phyloP scores from a whole-genome alignment of 2,888 invertebrate genomes.

The Polia nebulosa region DNA sequence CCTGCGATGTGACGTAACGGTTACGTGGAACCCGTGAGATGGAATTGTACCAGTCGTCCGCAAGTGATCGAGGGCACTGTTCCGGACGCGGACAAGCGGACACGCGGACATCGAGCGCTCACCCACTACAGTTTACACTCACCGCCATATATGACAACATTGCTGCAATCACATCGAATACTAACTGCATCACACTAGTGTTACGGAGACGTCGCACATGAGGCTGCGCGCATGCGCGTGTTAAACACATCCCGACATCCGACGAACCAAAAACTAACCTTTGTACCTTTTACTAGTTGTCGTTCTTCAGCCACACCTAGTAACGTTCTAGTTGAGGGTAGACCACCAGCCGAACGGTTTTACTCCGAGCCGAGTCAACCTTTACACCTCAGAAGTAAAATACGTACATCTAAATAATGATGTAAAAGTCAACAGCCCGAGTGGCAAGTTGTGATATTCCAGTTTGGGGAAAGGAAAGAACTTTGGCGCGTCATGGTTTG shows the following conservation, averaged over 20 bases:
- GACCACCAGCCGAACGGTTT: neutral
- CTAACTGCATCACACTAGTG: neutral
- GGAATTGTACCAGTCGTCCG: conserved; percentile 27
- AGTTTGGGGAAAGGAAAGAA: conserved; percentile 7
- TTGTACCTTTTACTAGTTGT: neutral
- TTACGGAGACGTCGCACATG: neutral
- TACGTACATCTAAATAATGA: neutral
- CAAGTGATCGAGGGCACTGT: conserved; percentile 37
- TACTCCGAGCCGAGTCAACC: neutral
- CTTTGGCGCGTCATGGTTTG: neutral
- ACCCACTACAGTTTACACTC: too few species aligned
- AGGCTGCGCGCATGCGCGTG: neutral
- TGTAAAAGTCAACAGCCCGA: neutral
- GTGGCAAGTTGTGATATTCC: neutral
- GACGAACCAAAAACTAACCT: neutral
- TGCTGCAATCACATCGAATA: neutral
- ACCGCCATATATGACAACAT: neutral
- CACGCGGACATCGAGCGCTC: neutral
- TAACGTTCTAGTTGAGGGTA: neutral
- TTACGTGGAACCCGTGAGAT: conserved; percentile 11
- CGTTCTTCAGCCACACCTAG: neutral
- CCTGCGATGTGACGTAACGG: conserved; percentile 15
- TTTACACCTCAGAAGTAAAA: neutral
- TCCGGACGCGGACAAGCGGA: conserved; percentile 19
- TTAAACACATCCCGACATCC: neutral